Base-by-base conservation (phyloP, 35 echinoderm and acorn worm species). In the Holothuria glaberrima region DNA sequence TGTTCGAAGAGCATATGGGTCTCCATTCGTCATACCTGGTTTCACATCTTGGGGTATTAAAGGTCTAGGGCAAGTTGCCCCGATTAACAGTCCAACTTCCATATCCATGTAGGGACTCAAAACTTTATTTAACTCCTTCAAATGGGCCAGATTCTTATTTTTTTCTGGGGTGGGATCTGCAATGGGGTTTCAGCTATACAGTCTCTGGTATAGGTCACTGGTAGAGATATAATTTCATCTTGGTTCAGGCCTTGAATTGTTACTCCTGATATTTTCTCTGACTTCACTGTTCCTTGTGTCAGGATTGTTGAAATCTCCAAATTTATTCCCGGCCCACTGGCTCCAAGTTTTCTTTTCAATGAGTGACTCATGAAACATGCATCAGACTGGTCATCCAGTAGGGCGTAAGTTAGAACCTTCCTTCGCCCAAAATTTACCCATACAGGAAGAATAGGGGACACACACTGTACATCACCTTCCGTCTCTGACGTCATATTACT, bases 111-210 rank as follows among this genome's bases (percentile, higher is more conserved):
- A 88, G 41, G 26, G 59, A 73, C 16, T 68, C 32, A 18, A 91
- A 58, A 14, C 36, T 9, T 12, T 80, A 5, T 4, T 58, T 74
- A 17, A 90, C 86, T 25, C 35, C 27, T 86, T n/a, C 41, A 95
- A 32, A 50, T 95, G 94, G 7, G 94, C 76, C 85, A 76, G 85
- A 18, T 64, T 41, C 28, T 25, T 62, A 19, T 72, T 89, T 50
- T 88, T 90, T 41, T 89, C 68, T 31, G 94, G 76, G 14, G 94
- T 95, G 94, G 90, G 25, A 95, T 95, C 7, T 95, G 94, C 13
- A 86, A 29, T 22, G 83, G 46, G 31, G 87, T 92, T 20, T 79
- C 94, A 12, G 90, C 90, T 71, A 95, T 95, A 20, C 82, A 52
- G 5, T 86, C 68, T 85, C 90, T 77, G 2, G 90, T 92, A 35